Evolutionary conservation across 2,888 invertebrate genomes (phyloP), one percentile per base, ranked within the genome.

Genomic region (Microplitis manilae): DNA sequence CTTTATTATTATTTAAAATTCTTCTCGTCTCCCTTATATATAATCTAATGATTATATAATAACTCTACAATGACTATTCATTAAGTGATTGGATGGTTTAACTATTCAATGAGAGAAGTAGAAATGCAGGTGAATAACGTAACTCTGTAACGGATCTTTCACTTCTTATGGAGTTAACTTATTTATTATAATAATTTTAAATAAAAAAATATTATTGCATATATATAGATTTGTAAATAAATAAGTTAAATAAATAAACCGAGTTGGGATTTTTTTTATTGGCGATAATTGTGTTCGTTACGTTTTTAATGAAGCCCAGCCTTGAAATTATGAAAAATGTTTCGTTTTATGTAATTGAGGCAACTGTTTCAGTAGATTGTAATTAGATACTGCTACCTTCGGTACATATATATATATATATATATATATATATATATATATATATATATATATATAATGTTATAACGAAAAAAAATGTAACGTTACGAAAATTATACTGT

Each of bases 131-230:
- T 64, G 59, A 74, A 87, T 86, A 87, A 87, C 88, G 85, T 86
- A 87, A 86, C 83, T 84, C 86, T 77, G 84, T 89, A 89, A 89
- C 89, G 87, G 87, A 80, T 84, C 83, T 83, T 85, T 81, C 81
- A 80, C 78, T 79, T 84, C 80, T 82, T 81, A 77, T 80, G 79
- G 72, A 62, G 72, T 17, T 60, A 67, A 74, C 74, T 59, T 39
- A 15, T 68, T 30, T 60, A n/a, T 59, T 59, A 60, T 67, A 68
- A 9, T 15, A 59, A 64, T 40, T 38, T 30, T 30, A 60, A 60
- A 60, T 60, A n/a, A n/a, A n/a, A 60, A 60, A n/a, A 60, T 15
- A 13, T n/a, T 60, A 30, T 30, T 30, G 2, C 30, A 30, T 30
- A 17, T 20, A 8, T 64, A 64, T 17, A 64, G 17, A 64, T 20